phyloP scores from a whole-genome alignment of 37 sponge, comb jelly and placozoan species.

The Chondrilla cf. caribensis region DNA sequence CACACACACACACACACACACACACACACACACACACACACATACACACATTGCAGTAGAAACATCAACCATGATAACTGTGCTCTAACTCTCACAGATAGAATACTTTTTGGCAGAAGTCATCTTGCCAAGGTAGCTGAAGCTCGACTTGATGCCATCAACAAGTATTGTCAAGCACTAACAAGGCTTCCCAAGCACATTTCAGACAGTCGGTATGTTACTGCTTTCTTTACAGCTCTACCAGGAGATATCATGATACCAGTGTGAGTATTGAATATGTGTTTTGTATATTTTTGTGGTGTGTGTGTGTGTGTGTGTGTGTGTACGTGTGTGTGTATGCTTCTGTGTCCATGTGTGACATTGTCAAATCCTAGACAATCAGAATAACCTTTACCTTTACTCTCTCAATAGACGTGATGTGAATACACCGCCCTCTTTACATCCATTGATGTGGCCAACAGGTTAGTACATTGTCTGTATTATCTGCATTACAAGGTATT shows the following conservation, averaged over 20 bases:
- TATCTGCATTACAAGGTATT: no score
- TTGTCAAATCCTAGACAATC: no score
- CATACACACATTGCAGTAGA: neutral
- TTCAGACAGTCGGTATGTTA: slow-evolving; percentile 52
- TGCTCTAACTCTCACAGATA: slow-evolving; percentile 19
- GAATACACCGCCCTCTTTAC: slow-evolving; percentile 48
- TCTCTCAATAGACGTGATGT: slow-evolving; percentile 33
- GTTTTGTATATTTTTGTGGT: no score
- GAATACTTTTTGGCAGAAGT: slow-evolving; percentile 73
- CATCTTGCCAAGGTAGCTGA: slow-evolving; percentile 76
- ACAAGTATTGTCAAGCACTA: slow-evolving; percentile 70
- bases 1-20: no score
- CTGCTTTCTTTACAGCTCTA: slow-evolving; percentile 59
- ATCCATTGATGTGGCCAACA: slow-evolving; percentile 55
- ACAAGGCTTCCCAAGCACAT: slow-evolving; percentile 53
- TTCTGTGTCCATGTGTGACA: no score
- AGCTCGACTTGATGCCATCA: slow-evolving; percentile 71
- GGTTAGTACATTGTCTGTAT: slow-evolving; percentile 15
- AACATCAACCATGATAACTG: neutral
- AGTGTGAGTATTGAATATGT: no score
- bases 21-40: no score
- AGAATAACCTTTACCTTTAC: no score
- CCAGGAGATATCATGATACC: slow-evolving; percentile 54
- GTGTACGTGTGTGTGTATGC: no score
- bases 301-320: no score